These are phyloP conservation scores for Herminia tarsipennalis DNA, from an alignment of 2,888 invertebrate species.

Conservation along the genomic window DNA sequence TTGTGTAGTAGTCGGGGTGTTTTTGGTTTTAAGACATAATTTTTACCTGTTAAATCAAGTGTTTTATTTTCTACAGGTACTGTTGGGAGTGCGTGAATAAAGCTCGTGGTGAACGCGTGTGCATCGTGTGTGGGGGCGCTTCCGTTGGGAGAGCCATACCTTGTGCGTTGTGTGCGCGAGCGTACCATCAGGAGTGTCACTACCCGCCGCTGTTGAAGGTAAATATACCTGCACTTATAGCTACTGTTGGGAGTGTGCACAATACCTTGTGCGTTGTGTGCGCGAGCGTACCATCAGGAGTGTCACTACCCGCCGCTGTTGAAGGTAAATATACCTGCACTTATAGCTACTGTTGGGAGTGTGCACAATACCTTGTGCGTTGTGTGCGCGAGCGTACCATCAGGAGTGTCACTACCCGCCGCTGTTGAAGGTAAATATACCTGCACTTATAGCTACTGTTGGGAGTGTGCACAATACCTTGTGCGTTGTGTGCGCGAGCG, in stretches of 20 bases:
- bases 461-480: background rate
- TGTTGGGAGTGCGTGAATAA: constrained; percentile 98
- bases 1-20: no score
- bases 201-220: constrained; percentile 88
- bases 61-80: constrained; percentile 87
- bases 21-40: no score
- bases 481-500: background rate
- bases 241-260: background rate
- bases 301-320: background rate
- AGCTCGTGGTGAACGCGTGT: constrained; percentile 96
- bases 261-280: background rate
- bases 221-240: background rate
- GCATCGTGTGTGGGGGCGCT: constrained; percentile 95
- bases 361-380: background rate
- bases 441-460: no score
- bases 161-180: constrained; percentile 96
- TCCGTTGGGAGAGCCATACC: constrained; percentile 87
- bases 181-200: constrained; percentile 97
- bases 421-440: background rate
- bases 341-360: no score
- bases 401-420: background rate
- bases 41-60: no score
- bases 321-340: background rate
- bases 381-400: background rate
- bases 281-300: background rate